Evolutionary conservation across 1,140 invertebrate species (phyloP).

Genomic region (Rhopalosiphum padi): DNA sequence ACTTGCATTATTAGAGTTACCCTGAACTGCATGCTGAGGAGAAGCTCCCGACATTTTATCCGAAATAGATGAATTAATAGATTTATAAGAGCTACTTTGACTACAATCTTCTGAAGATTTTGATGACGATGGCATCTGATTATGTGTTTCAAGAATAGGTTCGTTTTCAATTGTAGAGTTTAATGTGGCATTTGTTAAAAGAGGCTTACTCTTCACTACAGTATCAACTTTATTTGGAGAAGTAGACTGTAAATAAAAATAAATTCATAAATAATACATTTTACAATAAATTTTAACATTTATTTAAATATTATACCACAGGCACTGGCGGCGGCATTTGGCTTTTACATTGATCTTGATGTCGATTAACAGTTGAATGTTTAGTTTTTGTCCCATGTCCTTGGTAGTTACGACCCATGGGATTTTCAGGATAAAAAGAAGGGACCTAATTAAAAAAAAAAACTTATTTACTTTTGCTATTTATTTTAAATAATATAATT

Average conservation of each 20-base stretch:
- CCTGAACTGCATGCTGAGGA: neutral
- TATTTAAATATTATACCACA: conserved; percentile 6
- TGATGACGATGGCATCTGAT: conserved; percentile 32
- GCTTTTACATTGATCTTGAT: conserved; percentile 25
- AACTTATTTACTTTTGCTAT: neutral
- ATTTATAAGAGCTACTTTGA: conserved; percentile 33
- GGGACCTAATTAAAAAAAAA: conserved; percentile 38
- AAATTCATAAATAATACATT: neutral
- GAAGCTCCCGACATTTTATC: neutral
- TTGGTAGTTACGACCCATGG: conserved; percentile 24
- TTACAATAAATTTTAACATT: neutral
- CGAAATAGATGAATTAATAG: neutral
- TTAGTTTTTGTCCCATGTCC: conserved; percentile 47
- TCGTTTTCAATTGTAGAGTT: neutral
- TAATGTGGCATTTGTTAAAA: neutral
- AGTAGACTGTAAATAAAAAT: neutral
- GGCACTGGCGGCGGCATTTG: neutral
- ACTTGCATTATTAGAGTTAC: neutral
- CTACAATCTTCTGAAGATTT: conserved; percentile 23
- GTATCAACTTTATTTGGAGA: neutral
- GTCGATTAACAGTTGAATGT: conserved; percentile 1
- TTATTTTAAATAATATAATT: neutral
- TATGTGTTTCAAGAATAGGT: neutral
- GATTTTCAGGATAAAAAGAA: conserved; percentile 38
- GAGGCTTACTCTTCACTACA: neutral